Evolutionary conservation across 2,113 vertebrate genomes (phyloP), one percentile per base, ranked within the genome.

Genomic region (Poicephalus gulielmi): DNA sequence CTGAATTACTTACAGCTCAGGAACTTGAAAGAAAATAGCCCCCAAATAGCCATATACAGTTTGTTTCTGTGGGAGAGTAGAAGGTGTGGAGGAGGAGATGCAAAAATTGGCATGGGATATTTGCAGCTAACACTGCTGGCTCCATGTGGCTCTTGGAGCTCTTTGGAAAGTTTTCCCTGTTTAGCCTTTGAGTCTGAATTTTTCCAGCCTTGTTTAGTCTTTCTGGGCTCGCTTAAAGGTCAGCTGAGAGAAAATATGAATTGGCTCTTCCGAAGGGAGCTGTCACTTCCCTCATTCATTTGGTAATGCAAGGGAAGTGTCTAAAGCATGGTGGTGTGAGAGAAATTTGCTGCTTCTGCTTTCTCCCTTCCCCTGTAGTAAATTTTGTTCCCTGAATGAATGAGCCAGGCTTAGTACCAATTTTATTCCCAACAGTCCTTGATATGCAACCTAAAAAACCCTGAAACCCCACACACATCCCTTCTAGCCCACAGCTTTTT

Each of bases 121-220:
- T 43, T 55, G 57, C 59, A 80, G 28, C 46, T 39, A 52, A 10
- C 33, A 2, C 9, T 74, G 53, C 55, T 92, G 68, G 46, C 63
- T 83, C 59, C 1, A 0, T 37, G 78, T 59, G 39, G 63, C 63
- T 88, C 70, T 37, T 31, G 22, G 46, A 76, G 44, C 18, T 84
- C 46, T 68, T 49, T 81, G 83, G 83, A 86, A 96, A 78, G 17
- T 41, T 91, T 83, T 75, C 37, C 27, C 79, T 84, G 37, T 92
- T 92, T 68, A 78, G 64, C 55, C 43, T 64, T 47, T 9, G 50
- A 90, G 63, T 57, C 59, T 88, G 86, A 59, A 55, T 94, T 92
- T 81, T 67, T 84, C 60, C 55, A 81, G 62, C 10, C 18, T 71
- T 86, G 91, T 90, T 95, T 92, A 92, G 86, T 86, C 83, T 95